Percentiles rank a stretch among this genome's conserved stretches.
Conservation (phyloP, 92 coral and sea anemone genomes). For the Palythoa grandis region DNA sequence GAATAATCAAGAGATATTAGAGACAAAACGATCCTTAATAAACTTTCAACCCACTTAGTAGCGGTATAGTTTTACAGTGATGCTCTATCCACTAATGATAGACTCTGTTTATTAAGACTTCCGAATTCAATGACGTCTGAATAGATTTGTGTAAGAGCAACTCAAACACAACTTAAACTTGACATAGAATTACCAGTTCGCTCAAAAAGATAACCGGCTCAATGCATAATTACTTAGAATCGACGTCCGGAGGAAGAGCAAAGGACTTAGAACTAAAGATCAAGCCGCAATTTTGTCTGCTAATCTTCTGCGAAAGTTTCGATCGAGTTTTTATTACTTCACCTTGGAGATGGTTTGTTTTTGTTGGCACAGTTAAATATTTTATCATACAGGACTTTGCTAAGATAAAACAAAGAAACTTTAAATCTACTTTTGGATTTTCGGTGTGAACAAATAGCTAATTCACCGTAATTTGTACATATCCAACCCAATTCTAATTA, state of each 20-base stretch:
- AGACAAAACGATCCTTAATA: conserved; percentile 10
- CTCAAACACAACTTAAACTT: conserved; percentile 37
- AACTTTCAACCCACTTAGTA: conserved; percentile 28
- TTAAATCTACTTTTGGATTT: neutral
- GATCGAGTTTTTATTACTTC: neutral
- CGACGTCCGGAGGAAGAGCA: conserved; percentile 11
- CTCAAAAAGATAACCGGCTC: conserved; percentile 31
- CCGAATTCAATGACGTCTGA: conserved; percentile 43
- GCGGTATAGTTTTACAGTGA: neutral
- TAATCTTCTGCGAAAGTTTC: neutral
- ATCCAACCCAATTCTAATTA: neutral
- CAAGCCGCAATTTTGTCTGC: neutral
- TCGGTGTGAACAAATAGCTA: conserved; percentile 20
- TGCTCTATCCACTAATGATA: conserved; percentile 6
- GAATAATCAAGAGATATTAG: neutral
- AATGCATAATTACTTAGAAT: neutral
- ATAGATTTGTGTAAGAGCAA: neutral
- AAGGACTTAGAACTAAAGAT: neutral
- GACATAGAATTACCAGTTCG: conserved; percentile 33
- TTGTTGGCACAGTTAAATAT: too few species aligned
- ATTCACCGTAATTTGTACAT: neutral
- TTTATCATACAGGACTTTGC: too few species aligned
- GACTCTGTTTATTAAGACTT: conserved; percentile 22
- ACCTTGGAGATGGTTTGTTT: neutral
- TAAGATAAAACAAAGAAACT: too few species aligned